phyloP scores from a whole-genome alignment of 2,797 vertebrate genomes.

The Paramormyrops hopkinsi region DNA sequence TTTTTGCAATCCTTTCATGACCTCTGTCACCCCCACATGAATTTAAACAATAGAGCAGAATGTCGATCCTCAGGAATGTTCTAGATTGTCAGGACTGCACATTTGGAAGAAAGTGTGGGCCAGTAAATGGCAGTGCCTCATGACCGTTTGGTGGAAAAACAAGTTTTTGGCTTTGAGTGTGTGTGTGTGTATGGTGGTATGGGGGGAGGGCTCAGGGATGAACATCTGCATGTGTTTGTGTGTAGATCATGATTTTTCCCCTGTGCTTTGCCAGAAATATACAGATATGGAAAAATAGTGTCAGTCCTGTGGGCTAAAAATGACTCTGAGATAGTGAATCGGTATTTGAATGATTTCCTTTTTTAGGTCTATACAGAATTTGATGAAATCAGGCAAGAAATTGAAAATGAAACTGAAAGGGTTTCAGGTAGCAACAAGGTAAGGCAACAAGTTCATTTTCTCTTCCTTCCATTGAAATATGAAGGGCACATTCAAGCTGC shows the following conservation, averaged over 20 bases:
- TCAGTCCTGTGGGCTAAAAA: not conserved
- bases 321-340: not conserved
- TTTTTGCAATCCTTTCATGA: not conserved
- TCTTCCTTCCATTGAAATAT: not conserved
- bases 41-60: not conserved
- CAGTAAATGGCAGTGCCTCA: not conserved
- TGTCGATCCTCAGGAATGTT: not conserved
- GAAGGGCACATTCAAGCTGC: not conserved
- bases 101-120: not conserved
- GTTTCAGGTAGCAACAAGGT: conserved; percentile 97
- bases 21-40: not conserved
- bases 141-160: not conserved
- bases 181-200: not conserved
- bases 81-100: not conserved
- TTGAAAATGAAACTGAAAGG: conserved; percentile 91
- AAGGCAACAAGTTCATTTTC: conserved; percentile 23
- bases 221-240: not conserved
- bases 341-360: not conserved
- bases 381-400: conserved; percentile 97
- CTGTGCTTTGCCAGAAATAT: not conserved
- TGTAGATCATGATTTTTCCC: not conserved
- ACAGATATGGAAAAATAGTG: not conserved
- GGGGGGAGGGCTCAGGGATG: not conserved
- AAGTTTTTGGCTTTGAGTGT: not conserved
- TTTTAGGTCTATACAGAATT: conserved; percentile 88